Conservation (phyloP, 2,888 invertebrate species). For the Rutpela maculata region DNA sequence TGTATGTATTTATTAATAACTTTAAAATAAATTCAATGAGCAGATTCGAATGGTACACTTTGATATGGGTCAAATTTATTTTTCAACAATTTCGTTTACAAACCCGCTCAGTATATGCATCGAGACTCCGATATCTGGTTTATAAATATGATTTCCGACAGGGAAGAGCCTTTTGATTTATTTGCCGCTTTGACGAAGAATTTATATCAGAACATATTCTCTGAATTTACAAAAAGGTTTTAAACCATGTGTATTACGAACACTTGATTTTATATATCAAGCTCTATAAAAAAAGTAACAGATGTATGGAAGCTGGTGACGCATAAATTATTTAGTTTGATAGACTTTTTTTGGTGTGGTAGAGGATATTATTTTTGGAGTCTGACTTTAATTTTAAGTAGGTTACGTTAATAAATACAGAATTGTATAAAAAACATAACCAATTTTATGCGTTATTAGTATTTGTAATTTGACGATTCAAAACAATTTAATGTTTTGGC, state of each 20-base stretch:
- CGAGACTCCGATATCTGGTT: conserved; percentile 27
- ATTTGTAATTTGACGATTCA: too few species aligned
- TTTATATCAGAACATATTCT: conserved; percentile 37
- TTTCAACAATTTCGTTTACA: conserved; percentile 4
- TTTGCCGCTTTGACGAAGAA: conserved; percentile 39
- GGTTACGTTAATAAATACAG: neutral
- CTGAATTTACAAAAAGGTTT: conserved; percentile 31
- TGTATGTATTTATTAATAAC: too few species aligned
- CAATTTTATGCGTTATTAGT: too few species aligned
- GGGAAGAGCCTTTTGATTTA: conserved; percentile 41
- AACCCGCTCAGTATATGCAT: conserved; percentile 15
- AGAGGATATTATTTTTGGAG: neutral
- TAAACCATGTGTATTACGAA: conserved; percentile 34
- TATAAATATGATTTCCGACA: conserved; percentile 45
- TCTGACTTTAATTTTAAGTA: neutral
- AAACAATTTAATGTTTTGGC: too few species aligned
- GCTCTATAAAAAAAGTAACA: conserved; percentile 33
- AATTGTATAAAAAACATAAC: neutral
- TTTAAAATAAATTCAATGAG: too few species aligned
- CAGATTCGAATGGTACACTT: too few species aligned
- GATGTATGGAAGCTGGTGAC: conserved; percentile 7
- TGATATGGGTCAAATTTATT: neutral
- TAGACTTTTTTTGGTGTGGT: neutral
- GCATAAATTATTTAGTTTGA: conserved; percentile 21
- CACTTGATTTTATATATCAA: conserved; percentile 38